phyloP scores from a whole-genome alignment of 2,888 invertebrate species.

The Habrosyne pyritoides region DNA sequence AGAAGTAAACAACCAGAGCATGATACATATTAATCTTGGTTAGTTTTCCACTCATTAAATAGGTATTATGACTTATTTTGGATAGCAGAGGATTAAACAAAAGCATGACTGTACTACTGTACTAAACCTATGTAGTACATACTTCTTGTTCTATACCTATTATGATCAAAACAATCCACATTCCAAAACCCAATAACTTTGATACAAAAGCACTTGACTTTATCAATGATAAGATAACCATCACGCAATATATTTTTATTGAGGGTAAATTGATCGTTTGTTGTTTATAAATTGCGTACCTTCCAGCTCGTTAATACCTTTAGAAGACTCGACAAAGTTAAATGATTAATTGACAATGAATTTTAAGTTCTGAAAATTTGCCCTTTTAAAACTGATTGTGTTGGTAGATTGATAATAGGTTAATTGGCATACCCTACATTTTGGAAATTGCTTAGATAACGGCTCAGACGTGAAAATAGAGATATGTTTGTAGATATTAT shows the following conservation, averaged over 20 bases:
- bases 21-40: too few relatives aligned
- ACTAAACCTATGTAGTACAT: too few relatives aligned
- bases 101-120: too few relatives aligned
- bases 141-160: neutral
- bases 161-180: neutral
- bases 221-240: neutral
- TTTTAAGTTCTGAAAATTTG: neutral
- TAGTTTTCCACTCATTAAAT: too few relatives aligned
- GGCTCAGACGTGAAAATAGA: neutral
- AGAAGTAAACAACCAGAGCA: too few relatives aligned
- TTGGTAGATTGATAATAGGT: neutral
- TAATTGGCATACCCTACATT: neutral
- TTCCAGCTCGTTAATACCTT: neutral
- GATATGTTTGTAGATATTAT: neutral
- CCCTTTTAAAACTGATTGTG: neutral
- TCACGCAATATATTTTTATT: neutral
- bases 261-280: neutral
- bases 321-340: neutral
- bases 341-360: neutral
- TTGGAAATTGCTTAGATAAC: neutral
- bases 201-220: conserved; percentile 1
- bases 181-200: neutral
- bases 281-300: neutral
- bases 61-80: too few relatives aligned
- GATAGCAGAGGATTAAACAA: too few relatives aligned